Evolutionary conservation across 2,797 vertebrate genomes (phyloP).

Genomic region (Bradypodion ventrale): DNA sequence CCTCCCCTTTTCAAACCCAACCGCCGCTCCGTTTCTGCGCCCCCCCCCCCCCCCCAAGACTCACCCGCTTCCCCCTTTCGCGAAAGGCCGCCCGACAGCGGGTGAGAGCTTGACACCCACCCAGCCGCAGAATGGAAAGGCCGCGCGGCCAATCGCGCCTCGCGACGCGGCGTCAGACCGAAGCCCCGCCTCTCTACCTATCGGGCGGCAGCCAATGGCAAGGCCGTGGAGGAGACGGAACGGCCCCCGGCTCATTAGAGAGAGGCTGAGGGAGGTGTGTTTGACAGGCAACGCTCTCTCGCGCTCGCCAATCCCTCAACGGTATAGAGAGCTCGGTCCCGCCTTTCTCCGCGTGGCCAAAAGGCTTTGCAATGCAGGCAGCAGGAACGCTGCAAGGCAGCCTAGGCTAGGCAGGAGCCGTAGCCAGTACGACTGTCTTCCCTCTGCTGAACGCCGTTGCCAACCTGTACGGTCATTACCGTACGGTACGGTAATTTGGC

Average conservation of each 20-base stretch:
- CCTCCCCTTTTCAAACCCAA: not conserved
- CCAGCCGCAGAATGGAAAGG: not conserved
- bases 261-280: no score
- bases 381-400: no score
- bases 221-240: rapidly evolving
- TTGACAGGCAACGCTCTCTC: not conserved
- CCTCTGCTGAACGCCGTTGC: no score
- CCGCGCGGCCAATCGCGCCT: not conserved
- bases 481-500: no score
- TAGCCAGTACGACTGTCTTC: no score
- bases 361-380: no score
- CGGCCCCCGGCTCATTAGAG: not conserved
- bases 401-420: no score
- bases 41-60: no score
- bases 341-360: no score
- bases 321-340: not conserved
- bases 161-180: rapidly evolving
- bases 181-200: rapidly evolving
- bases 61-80: not conserved
- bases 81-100: not conserved
- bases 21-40: no score
- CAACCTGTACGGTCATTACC: no score
- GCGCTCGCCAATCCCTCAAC: no score
- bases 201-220: not conserved
- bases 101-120: not conserved